Base-by-base conservation (phyloP, 2,888 invertebrate genomes). In the Tipula lateralis region DNA sequence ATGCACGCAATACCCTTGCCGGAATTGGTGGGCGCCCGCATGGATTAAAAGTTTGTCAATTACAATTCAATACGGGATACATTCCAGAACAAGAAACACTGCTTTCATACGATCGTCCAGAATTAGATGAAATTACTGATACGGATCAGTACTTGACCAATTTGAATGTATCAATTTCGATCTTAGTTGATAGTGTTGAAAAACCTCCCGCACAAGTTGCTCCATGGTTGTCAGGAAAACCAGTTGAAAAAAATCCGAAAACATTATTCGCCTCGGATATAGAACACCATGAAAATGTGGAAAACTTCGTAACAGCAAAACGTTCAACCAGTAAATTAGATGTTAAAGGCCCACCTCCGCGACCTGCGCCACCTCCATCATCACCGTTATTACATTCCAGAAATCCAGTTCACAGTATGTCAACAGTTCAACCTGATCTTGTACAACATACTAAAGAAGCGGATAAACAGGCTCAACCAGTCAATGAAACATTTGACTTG, bases 41-140 rank as follows among this genome's bases (percentile, higher is more conserved):
- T 83, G 93, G 96, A 85, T 95, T 97, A 87, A 96, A 96, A 89
- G 95, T 98, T 87, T 94, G 96, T 84, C 95, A 97, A 87, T 90
- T 97, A 80, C 96, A 96, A 90, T 94, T 98, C 87, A 96, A 98
- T 89, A 96, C 97, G 6, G 98, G 98, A 84, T 97, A 95, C 89
- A 92, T 97, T 85, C 91, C 93, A 0, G 92, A 93, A 86, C 93
- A 93, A 86, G 95, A 95, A 87, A 95, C 94, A 83, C 92, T 93
- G n/a, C 90, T 97, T 84, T 93, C 93, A 85, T 96, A 95, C 87
- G 93, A 92, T 84, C 94, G 94, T 87, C 92, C 92, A 7, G 96
- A 97, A 88, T 91, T 97, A 86, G 97, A 97, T 89, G 96, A 96
- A 84, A 91, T 95, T 85, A 94, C 95, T 2, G 96, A 96, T 85